phyloP scores from a whole-genome alignment of 2,113 vertebrate species.

The Emydura subglobosa region DNA sequence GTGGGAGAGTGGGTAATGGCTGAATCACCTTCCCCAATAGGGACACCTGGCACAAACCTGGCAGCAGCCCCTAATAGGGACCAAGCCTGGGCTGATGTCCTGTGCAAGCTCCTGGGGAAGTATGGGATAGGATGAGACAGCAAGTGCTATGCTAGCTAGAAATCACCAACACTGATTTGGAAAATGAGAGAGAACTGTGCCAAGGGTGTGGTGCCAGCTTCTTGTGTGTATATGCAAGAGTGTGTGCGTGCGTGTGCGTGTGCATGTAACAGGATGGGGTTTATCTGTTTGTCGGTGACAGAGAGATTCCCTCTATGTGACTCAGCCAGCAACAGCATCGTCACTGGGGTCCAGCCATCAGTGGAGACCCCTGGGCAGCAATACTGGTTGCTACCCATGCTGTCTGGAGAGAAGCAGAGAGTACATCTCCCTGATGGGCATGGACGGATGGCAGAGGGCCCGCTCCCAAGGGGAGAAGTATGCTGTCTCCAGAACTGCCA shows the following conservation, averaged over 20 bases:
- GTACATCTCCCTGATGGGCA: not conserved
- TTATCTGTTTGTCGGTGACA: no score
- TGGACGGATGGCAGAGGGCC: not conserved
- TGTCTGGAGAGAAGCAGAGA: not conserved
- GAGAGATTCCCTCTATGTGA: not conserved
- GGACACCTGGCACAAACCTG: not conserved
- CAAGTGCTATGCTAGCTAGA: not conserved
- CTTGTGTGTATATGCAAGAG: no score
- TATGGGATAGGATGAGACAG: not conserved
- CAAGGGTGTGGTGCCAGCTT: not conserved
- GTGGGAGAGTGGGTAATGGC: not conserved
- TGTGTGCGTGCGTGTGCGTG: no score
- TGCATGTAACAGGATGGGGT: not conserved
- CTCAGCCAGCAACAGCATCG: not conserved
- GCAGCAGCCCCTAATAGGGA: not conserved
- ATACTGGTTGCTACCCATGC: not conserved
- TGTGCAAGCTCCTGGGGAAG: not conserved
- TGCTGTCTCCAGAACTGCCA: not conserved
- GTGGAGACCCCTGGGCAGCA: no score
- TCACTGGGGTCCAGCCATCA: not conserved
- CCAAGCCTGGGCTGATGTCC: not conserved
- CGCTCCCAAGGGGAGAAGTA: not conserved
- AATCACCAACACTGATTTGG: not conserved
- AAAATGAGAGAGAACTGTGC: accelerated
- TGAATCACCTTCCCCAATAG: not conserved